Evolutionary conservation across 2,113 vertebrate species (phyloP), one percentile per base, ranked within the genome.

Genomic region (Patagioenas fasciata): DNA sequence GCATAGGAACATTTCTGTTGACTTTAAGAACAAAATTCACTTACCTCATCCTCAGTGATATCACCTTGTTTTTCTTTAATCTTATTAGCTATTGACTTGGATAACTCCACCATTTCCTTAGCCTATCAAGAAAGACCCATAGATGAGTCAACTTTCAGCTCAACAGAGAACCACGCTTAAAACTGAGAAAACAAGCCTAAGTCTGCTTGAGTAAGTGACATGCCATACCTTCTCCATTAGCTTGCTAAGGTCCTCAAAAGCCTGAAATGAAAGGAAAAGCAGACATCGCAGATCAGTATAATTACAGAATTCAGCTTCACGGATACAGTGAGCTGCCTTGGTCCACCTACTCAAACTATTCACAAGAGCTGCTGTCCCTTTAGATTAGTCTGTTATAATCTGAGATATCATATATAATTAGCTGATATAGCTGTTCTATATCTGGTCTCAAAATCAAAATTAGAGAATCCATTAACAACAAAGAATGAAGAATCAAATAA

Each of bases 1-100:
- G 47, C 44, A 53, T 17, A 66, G 23, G 18, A 83, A 91, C 24
- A 32, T 66, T 66, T 70, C 5, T n/a, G 17, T 54, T 67, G 62
- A 78, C 69, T 71, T 56, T 58, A 64, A 69, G 91, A 91, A 29
- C 31, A 64, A 58, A 60, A 82, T 29, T 23, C 11, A 94, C 93
- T 97, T 96, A 99, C 99, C 98, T 99, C 99, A 95, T 99, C 99
- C 97, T 99, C 99, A 74, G 99, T 99, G 97, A 99, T 99, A 94
- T 99, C 98, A 69, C 99, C 99, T 95, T 99, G 99, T 89, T 99
- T 99, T 92, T 99, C 99, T 98, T 99, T 99, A 93, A 99, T 99
- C 97, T 99, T 99, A 97, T 98, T 99, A 83, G 99, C 99, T 88
- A 99, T 99, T 80, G 99, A 99, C 97, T 98, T 99, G 65, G 99